A percentile compares a stretch with the other conserved stretches of the same genome.
phyloP scores from a whole-genome alignment of 2,113 vertebrate species.

The Acinonyx jubatus region DNA sequence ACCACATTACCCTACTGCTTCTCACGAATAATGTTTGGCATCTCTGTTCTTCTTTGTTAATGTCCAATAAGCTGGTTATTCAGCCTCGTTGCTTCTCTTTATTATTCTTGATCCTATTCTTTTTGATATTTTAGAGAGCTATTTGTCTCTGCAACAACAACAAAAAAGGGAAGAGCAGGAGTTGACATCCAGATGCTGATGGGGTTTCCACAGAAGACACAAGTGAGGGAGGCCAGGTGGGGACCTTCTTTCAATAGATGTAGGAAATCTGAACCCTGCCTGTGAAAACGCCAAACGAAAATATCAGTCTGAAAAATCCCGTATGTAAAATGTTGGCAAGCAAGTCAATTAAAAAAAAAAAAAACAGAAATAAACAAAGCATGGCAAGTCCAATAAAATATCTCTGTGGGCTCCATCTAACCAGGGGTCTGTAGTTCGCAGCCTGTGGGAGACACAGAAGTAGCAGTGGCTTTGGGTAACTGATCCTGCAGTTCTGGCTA shows the following conservation, averaged over 20 bases:
- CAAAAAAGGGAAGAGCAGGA: neutral
- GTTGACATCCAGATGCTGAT: neutral
- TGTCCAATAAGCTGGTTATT: neutral
- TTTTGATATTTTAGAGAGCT: neutral
- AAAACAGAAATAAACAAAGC: neutral
- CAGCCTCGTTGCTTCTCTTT: neutral
- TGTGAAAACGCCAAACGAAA: slow-evolving; percentile 1
- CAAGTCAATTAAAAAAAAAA: neutral
- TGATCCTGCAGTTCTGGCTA: neutral
- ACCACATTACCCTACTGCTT: neutral
- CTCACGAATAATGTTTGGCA: neutral
- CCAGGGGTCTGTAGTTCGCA: neutral
- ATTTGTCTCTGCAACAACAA: neutral
- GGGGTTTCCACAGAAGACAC: neutral
- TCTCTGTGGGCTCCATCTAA: neutral
- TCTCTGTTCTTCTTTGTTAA: neutral
- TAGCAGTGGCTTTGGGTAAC: neutral
- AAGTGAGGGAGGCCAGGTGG: neutral
- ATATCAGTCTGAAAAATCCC: neutral
- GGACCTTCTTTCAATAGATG: neutral
- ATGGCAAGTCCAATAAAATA: neutral
- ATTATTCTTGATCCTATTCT: neutral
- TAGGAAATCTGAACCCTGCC: neutral
- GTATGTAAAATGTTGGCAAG: slow-evolving; percentile 39
- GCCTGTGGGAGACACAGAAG: neutral